phyloP scores from a whole-genome alignment of 2,888 invertebrate genomes.

The Microdon myrmicae region DNA sequence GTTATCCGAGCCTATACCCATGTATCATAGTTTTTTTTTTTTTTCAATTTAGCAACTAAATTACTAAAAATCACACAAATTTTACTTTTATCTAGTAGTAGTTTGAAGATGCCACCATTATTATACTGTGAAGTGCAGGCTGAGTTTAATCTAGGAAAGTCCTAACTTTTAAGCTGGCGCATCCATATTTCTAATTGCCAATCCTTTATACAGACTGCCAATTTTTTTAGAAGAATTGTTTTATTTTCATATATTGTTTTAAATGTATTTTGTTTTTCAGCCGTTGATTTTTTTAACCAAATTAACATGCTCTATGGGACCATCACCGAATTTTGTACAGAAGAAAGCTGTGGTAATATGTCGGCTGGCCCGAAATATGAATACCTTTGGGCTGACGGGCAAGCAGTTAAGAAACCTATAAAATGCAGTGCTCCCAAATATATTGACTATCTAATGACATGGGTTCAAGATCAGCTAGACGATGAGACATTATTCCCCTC shows the following conservation, averaged over 20 bases:
- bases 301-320: conserved; percentile 99
- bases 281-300: conserved; percentile 99
- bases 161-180: too few relatives aligned
- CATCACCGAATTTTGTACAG: conserved; percentile 99
- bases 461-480: conserved; percentile 99
- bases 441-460: conserved; percentile 99
- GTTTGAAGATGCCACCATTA: too few relatives aligned
- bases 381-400: conserved; percentile 99
- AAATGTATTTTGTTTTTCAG: conserved; percentile 71
- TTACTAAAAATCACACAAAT: too few relatives aligned
- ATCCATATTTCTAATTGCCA: too few relatives aligned
- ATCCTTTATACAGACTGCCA: too few relatives aligned
- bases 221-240: neutral
- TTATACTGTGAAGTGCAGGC: too few relatives aligned
- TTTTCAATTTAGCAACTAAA: too few relatives aligned
- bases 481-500: conserved; percentile 98
- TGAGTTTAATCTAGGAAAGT: too few relatives aligned
- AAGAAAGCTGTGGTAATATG: conserved; percentile 97
- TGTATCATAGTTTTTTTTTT: too few relatives aligned
- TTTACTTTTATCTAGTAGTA: too few relatives aligned
- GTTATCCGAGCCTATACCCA: too few relatives aligned
- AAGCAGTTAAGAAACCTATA: conserved; percentile 97
- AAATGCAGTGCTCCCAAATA: conserved; percentile 99
- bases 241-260: conserved; percentile 13
- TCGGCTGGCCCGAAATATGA: conserved; percentile 99